Evolutionary conservation across 2,888 invertebrate species (phyloP), one percentile per base, ranked within the genome.

Genomic region (Chorisops tibialis): DNA sequence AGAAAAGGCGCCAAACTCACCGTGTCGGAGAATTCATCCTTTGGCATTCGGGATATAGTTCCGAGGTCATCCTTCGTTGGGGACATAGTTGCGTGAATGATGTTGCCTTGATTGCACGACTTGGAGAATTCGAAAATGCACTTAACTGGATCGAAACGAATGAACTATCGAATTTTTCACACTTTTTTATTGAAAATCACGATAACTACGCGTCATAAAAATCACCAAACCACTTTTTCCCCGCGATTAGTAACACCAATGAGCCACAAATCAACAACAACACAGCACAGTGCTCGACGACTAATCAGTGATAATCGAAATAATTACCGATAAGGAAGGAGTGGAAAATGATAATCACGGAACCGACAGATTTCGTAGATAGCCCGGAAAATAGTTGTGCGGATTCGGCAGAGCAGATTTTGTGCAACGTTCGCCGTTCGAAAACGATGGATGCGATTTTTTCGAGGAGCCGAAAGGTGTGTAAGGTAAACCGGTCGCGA

Each of bases 1-100:
- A 52, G 2, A 45, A 35, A 3, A 38, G n/a, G 11, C 18, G n/a
- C 24, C 12, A 16, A 11, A 49, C 63, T 59, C 21, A 63, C 63
- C 51, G 35, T 52, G n/a, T 63, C 63, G 14, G 63, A 59, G 39
- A 59, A 63, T 30, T 63, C 59, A 9, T 63, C 63, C 35, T 59
- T 59, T 6, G 58, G 51, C 22, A 43, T 62, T 11, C 63, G 51
- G 24, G 59, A 59, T 14, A 63, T 52, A 12, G 63, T 63, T 4
- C 47, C 59, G 18, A 59, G 16, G 18, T 59, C 59, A 52, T 63
- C 63, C 19, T 63, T 63, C 6, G 59, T 63, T 19, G 63, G 63
- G 4, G 63, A 63, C 63, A 63, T 63, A 38, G 39, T 59, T 49
- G 4, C 24, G 4, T 4, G 4, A 1, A 18, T 50, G 16, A 9